Evolutionary conservation across 2,113 vertebrate species (phyloP).

Genomic region (Meles meles): DNA sequence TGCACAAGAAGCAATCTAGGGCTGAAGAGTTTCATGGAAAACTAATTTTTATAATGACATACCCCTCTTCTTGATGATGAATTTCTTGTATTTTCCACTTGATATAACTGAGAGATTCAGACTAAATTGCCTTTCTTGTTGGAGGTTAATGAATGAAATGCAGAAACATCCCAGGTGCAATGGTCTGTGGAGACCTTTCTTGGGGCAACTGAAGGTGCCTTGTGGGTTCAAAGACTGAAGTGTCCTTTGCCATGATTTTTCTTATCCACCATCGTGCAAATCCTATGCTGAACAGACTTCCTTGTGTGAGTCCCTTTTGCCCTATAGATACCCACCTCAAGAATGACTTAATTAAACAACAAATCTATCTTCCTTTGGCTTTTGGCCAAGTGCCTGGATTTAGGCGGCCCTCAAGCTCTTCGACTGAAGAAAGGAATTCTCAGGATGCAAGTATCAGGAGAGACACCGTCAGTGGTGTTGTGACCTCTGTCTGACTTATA

Average conservation of each 20-base stretch:
- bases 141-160: background rate
- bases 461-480: background rate
- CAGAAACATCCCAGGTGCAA: background rate
- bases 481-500: background rate
- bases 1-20: background rate
- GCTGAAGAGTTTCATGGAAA: background rate
- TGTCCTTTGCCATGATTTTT: background rate
- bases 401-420: background rate
- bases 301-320: background rate
- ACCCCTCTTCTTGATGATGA: background rate
- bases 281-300: background rate
- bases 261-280: background rate
- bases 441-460: background rate
- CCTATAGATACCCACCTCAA: background rate
- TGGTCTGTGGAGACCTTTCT: background rate
- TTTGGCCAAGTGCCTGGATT: background rate
- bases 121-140: background rate
- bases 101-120: background rate
- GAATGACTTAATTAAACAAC: background rate
- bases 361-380: background rate
- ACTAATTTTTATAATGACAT: background rate
- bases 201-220: background rate
- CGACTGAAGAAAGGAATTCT: background rate
- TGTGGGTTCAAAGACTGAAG: background rate
- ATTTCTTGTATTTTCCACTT: constrained; percentile 26